A percentile compares a stretch with the other conserved stretches of the same genome.
phyloP scores from a whole-genome alignment of 2,888 invertebrate species.

The Neoitamus cyanurus region DNA sequence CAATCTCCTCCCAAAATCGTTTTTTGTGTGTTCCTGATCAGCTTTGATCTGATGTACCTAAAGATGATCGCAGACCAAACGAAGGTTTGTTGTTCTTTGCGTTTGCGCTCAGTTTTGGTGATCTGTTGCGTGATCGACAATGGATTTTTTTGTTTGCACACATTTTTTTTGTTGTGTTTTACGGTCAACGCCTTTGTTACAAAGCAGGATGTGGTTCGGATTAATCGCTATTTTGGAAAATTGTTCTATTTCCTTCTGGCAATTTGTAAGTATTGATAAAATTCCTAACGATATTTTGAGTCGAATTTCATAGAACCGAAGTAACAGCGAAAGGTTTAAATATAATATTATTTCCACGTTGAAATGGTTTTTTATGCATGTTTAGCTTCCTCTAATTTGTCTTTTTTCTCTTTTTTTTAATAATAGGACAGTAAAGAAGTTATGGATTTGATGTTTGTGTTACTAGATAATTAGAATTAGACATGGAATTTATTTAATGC shows the following conservation, averaged over 20 bases:
- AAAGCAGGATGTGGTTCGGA: not conserved
- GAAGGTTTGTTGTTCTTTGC: not conserved
- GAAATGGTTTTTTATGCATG: too few relatives aligned
- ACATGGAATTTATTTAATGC: too few relatives aligned
- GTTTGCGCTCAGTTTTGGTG: not conserved
- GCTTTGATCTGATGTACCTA: not conserved
- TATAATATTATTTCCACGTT: too few relatives aligned
- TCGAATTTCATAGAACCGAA: too few relatives aligned
- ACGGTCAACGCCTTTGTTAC: not conserved
- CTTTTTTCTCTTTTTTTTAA: too few relatives aligned
- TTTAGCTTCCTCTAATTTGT: too few relatives aligned
- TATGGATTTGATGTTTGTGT: too few relatives aligned
- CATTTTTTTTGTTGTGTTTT: not conserved
- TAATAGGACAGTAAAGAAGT: too few relatives aligned
- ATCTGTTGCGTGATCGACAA: not conserved
- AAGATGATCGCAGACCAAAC: not conserved
- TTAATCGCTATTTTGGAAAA: not conserved
- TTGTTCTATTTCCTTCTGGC: not conserved
- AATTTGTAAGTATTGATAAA: not conserved
- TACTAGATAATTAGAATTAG: too few relatives aligned
- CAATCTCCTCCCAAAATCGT: not conserved
- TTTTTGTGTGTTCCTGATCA: not conserved
- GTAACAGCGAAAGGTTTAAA: too few relatives aligned
- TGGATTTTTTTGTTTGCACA: not conserved
- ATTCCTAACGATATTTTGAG: too few relatives aligned